A percentile compares a stretch with the other conserved stretches of the same genome.
Evolutionary conservation across 2,113 vertebrate genomes (phyloP).

Genomic region (Callionymus lyra): DNA sequence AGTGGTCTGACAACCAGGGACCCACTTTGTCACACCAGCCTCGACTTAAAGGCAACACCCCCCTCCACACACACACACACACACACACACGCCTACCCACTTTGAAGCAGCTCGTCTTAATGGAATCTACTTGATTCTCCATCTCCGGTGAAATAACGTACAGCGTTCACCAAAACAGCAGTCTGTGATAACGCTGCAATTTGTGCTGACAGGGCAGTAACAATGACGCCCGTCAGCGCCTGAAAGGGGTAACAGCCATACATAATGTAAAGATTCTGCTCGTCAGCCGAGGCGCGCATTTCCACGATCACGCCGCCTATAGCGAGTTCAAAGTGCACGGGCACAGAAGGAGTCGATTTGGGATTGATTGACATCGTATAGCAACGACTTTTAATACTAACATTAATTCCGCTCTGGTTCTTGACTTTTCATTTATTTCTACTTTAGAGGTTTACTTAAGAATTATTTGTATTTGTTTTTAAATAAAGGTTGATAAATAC

Average conservation of each 20-base stretch:
- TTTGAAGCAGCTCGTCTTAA: slow-evolving; percentile 28
- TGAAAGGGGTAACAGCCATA: slow-evolving; percentile 60
- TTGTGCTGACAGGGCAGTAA: slow-evolving; percentile 47
- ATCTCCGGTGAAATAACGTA: slow-evolving; percentile 12
- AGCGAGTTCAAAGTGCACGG: too few relatives aligned
- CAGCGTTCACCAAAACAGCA: slow-evolving; percentile 30
- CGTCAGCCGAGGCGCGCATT: slow-evolving; percentile 32
- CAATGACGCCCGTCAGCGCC: slow-evolving; percentile 46
- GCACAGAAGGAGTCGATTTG: too few relatives aligned
- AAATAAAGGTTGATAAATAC: too few relatives aligned
- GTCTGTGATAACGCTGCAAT: slow-evolving; percentile 33
- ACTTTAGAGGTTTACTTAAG: too few relatives aligned
- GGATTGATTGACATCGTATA: too few relatives aligned
- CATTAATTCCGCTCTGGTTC: too few relatives aligned
- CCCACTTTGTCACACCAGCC: slow-evolving; percentile 31
- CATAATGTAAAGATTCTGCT: slow-evolving; percentile 51
- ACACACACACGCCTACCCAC: slow-evolving; percentile 16
- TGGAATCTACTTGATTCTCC: slow-evolving; percentile 26
- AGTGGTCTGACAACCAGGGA: slow-evolving; percentile 32
- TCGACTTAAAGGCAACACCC: slow-evolving; percentile 3
- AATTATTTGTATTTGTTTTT: too few relatives aligned
- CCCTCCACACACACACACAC: too few relatives aligned
- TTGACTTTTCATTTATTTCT: too few relatives aligned
- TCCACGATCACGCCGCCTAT: slow-evolving; percentile 6
- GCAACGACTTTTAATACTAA: too few relatives aligned